Evolutionary conservation across 2,797 vertebrate species (phyloP).

Genomic region (Muraenolepis orangiensis): DNA sequence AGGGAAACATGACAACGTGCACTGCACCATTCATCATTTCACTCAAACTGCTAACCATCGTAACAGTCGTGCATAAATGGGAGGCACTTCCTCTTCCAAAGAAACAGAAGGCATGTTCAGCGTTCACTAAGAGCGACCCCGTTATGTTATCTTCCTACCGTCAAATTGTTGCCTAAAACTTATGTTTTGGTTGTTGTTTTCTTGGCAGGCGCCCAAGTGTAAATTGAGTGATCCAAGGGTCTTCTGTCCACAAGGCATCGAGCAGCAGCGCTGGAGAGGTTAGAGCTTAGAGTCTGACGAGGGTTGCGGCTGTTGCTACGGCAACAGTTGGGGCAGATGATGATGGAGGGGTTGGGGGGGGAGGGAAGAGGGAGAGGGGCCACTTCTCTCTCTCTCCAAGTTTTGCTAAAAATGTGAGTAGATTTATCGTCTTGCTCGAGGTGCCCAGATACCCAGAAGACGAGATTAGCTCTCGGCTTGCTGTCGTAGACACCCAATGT

Average conservation of each 20-base stretch:
- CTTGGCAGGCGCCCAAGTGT: neutral
- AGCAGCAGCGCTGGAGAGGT: neutral
- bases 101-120: neutral
- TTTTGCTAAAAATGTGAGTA: neutral
- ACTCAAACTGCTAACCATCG: neutral
- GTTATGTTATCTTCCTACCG: neutral
- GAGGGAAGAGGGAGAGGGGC: no score
- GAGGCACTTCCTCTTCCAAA: neutral
- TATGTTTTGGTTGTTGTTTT: neutral
- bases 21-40: neutral
- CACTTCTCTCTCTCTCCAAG: neutral
- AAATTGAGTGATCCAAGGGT: conserved; percentile 1
- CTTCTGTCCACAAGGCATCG: neutral
- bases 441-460: conserved; percentile 23
- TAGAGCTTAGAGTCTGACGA: neutral
- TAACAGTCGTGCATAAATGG: neutral
- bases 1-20: neutral
- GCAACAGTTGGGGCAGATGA: neutral
- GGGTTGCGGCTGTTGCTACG: neutral
- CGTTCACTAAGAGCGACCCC: neutral
- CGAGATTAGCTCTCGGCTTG: conserved; percentile 22
- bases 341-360: no score
- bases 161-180: neutral
- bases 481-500: conserved; percentile 15
- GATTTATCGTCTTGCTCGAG: conserved; percentile 18